A percentile compares a stretch with the other conserved stretches of the same genome.
phyloP scores from a whole-genome alignment of 2,888 invertebrate species.

The Torymus aiolomorphi region DNA sequence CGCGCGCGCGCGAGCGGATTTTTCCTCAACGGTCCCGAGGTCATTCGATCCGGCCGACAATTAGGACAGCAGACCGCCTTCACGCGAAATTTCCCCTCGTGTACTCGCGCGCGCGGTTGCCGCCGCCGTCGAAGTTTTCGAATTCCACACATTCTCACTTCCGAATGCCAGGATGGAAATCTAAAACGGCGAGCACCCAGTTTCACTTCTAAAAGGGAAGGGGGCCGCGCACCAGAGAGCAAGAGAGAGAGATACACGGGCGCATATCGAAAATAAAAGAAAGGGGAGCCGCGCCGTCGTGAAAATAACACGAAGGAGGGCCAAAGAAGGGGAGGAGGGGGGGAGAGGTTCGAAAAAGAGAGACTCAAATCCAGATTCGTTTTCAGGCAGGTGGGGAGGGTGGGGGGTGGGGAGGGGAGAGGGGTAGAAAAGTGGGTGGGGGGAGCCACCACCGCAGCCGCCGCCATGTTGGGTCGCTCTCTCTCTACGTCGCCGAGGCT shows the following conservation, averaged over 20 bases:
- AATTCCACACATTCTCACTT: conserved; percentile 52
- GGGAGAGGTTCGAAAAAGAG: conserved; percentile 4
- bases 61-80: neutral
- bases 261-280: conserved; percentile 45
- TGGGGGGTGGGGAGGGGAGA: conserved; percentile 15
- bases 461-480: conserved; percentile 44
- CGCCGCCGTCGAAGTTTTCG: conserved; percentile 9
- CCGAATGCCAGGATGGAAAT: conserved; percentile 54
- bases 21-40: too few relatives aligned
- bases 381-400: neutral
- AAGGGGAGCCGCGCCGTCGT: conserved; percentile 35
- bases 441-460: conserved; percentile 3
- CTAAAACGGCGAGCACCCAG: conserved; percentile 47
- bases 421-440: conserved; percentile 4
- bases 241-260: neutral
- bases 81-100: neutral
- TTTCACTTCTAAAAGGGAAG: conserved; percentile 33
- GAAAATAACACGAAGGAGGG: conserved; percentile 51
- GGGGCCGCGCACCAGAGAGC: conserved; percentile 1
- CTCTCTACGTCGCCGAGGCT: conserved; percentile 21
- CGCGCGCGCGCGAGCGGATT: too few relatives aligned
- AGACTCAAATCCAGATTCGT: conserved; percentile 36
- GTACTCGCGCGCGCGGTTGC: neutral
- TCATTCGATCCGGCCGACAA: neutral
- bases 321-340: conserved; percentile 29